Evolutionary conservation across 2,113 vertebrate genomes (phyloP).

Genomic region (Holacanthus passer): DNA sequence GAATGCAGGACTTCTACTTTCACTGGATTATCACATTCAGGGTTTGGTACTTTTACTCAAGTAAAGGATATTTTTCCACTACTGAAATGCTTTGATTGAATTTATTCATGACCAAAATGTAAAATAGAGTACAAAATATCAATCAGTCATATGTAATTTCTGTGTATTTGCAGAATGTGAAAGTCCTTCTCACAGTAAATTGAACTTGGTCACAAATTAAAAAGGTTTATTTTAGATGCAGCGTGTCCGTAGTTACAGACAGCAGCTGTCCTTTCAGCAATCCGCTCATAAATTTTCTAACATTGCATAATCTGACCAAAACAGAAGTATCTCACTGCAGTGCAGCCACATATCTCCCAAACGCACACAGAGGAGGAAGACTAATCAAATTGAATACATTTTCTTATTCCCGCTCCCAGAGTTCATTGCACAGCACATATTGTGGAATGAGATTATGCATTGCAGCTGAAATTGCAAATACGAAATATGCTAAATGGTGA

Average conservation of each 20-base stretch:
- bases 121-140: not conserved
- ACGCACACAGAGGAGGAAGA: constrained; percentile 1
- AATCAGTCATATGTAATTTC: not conserved
- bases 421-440: constrained; percentile 44
- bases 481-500: constrained; percentile 58
- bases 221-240: not conserved
- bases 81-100: not conserved
- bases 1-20: not conserved
- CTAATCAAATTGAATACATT: constrained; percentile 18
- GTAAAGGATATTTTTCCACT: too few relatives aligned
- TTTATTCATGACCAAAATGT: not conserved
- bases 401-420: constrained; percentile 13
- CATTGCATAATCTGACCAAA: not conserved
- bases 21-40: not conserved
- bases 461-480: constrained; percentile 57
- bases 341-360: constrained; percentile 9
- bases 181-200: not conserved
- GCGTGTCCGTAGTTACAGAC: not conserved
- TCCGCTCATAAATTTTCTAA: not conserved
- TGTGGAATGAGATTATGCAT: constrained; percentile 40
- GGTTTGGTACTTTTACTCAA: not conserved
- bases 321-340: constrained; percentile 18
- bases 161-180: not conserved
- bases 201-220: constrained; percentile 16
- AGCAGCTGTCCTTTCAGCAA: constrained; percentile 15